Conservation (phyloP, 2,113 vertebrate genomes). For the Tachycineta bicolor region DNA sequence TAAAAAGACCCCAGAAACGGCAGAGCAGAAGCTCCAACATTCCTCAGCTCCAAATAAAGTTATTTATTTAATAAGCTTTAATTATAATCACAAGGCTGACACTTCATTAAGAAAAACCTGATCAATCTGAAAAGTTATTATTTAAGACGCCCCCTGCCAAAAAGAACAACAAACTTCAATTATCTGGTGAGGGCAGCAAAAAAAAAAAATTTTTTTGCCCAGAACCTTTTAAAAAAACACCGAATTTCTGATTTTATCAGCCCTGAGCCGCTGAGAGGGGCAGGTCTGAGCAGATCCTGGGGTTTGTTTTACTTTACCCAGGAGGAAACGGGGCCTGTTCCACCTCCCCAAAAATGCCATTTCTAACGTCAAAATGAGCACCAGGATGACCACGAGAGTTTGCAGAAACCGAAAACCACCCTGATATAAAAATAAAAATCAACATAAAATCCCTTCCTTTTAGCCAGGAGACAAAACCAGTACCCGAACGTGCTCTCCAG, state of each 20-base stretch:
- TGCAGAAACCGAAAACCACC: neutral
- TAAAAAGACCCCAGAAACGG: neutral
- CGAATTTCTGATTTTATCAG: neutral
- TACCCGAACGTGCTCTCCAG: neutral
- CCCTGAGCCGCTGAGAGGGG: fast-evolving
- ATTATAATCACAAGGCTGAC: neutral
- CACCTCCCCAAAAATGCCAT: neutral
- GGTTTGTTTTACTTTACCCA: neutral
- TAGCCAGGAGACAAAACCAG: neutral
- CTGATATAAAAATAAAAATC: neutral
- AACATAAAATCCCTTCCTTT: neutral
- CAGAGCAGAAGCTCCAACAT: neutral
- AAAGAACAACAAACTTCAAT: neutral
- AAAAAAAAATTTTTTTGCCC: too few species aligned
- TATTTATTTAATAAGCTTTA: neutral
- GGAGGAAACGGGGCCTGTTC: neutral
- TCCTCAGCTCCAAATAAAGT: neutral
- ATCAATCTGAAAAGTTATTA: neutral
- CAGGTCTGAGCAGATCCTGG: neutral
- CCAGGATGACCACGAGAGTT: neutral
- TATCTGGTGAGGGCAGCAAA: neutral
- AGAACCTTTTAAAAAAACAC: neutral
- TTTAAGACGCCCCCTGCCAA: neutral
- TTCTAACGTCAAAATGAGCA: neutral
- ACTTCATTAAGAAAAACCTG: neutral